Base-by-base conservation (phyloP, 1,140 invertebrate genomes). In the Drosophila sp. region DNA sequence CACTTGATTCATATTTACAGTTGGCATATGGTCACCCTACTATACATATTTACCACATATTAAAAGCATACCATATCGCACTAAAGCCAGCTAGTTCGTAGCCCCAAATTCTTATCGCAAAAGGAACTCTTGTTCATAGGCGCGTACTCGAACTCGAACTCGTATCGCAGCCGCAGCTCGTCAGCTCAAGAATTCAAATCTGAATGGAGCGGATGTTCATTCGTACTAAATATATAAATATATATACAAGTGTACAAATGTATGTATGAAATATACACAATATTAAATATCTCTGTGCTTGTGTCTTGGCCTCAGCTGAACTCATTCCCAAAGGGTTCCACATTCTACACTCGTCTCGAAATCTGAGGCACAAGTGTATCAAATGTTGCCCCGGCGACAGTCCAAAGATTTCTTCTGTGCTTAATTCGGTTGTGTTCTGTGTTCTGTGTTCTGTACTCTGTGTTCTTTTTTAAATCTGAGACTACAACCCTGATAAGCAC, bases 91-190 rank as follows among this genome's bases (percentile, higher is more conserved):
- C 76, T 83, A 86, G 81, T 87, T 86, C 82, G 71, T 87, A 89
- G 84, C 80, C 84, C 84, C 84, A 89, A 89, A 89, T 89, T 89
- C 84, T 89, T 89, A 89, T 89, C 84, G 71, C 77, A 32, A 84
- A 89, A 89, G 83, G 84, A 89, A 89, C 84, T 89, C 73, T 73
- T 38, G 74, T 72, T 84, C 67, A 81, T 72, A 75, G 69, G 45
- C 83, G 67, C 84, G 66, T 89, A n/a, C n/a, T n/a, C n/a, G n/a
- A n/a, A n/a, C n/a, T n/a, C n/a, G n/a, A 1, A 21, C 21, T 21
- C 21, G 21, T 21, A 87, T 89, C 80, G 71, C 76, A 36, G 46
- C 53, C 32, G 54, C 66, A 72, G 7, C 25, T 48, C 43, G 13
- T 13, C 50, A 54, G 29, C 58, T 56, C 73, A 65, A 72, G 40